Conservation (phyloP, 1,140 invertebrate species). For the Hycleus phaleratus region DNA sequence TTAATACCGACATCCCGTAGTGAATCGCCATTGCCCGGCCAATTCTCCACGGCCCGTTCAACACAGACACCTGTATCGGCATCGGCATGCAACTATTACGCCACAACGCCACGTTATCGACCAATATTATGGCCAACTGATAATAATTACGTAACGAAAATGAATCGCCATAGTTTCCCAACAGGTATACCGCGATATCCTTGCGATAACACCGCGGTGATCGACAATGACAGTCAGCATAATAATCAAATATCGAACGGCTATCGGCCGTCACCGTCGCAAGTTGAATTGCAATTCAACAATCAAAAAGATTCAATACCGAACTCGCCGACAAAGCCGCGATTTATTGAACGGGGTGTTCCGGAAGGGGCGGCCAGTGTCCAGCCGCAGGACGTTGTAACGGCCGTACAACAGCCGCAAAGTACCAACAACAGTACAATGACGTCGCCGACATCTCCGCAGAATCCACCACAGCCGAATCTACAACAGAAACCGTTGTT, state of each 20-base stretch:
- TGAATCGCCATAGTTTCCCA: slow-evolving; percentile 35
- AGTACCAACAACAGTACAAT: slow-evolving; percentile 39
- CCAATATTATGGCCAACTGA: slow-evolving; percentile 26
- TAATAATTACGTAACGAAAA: slow-evolving; percentile 28
- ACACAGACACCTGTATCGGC: slow-evolving; percentile 38
- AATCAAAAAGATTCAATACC: slow-evolving; percentile 39
- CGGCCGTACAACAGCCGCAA: slow-evolving; percentile 5
- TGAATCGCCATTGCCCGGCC: slow-evolving; percentile 35
- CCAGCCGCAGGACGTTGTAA: slow-evolving; percentile 45
- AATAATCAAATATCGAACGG: slow-evolving; percentile 33
- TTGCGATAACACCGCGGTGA: slow-evolving; percentile 27
- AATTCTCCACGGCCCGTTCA: slow-evolving; percentile 40
- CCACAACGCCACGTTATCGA: slow-evolving; percentile 26
- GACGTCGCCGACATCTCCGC: slow-evolving; percentile 42
- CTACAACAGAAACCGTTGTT: slow-evolving; percentile 44
- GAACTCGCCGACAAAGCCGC: slow-evolving; percentile 40
- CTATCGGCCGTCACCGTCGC: slow-evolving; percentile 33
- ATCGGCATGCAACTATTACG: slow-evolving; percentile 34
- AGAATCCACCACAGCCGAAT: slow-evolving; percentile 25
- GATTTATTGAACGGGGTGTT: slow-evolving; percentile 50
- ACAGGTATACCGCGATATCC: slow-evolving; percentile 25
- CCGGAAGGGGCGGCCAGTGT: slow-evolving; percentile 55
- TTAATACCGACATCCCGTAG: slow-evolving; percentile 32
- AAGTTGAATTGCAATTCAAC: slow-evolving; percentile 27
- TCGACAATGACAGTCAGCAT: slow-evolving; percentile 33